Evolutionary conservation across 1,140 invertebrate genomes (phyloP).

Genomic region (Phenacoccus solenopsis): DNA sequence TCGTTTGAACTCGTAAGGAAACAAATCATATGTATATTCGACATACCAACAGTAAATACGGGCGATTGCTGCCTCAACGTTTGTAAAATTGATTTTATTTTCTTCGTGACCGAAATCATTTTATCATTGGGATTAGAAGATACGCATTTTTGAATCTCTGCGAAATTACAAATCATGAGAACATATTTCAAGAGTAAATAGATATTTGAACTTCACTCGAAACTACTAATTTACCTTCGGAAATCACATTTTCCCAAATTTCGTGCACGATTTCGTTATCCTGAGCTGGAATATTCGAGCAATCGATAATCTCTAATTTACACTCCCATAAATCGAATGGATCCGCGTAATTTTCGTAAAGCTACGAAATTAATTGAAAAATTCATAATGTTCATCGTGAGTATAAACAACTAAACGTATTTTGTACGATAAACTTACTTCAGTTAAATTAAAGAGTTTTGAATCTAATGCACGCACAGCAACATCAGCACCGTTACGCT

Average conservation of each 20-base stretch:
- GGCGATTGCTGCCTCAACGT: not conserved
- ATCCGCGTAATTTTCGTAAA: constrained; percentile 74
- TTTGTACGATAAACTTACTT: not conserved
- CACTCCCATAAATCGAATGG: constrained; percentile 70
- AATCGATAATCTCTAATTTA: constrained; percentile 71
- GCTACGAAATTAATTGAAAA: constrained; percentile 35
- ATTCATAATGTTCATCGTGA: not conserved
- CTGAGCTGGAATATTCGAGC: constrained; percentile 48
- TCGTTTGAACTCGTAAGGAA: not conserved
- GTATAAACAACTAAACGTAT: not conserved
- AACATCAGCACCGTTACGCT: not conserved
- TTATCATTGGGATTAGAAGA: not conserved
- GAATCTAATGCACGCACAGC: not conserved
- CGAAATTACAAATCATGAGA: not conserved
- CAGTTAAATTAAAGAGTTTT: not conserved
- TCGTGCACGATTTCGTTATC: constrained; percentile 58
- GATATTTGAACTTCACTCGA: not conserved
- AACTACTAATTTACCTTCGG: constrained; percentile 35
- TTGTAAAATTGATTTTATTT: constrained; percentile 2
- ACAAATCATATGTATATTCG: not conserved
- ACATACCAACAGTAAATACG: not conserved
- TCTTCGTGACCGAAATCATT: not conserved
- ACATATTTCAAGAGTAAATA: no score
- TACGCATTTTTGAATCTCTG: constrained; percentile 4
- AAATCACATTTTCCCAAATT: constrained; percentile 65